Base-by-base conservation (phyloP, 1,140 invertebrate genomes). In the Panagrolaimus sp. region DNA sequence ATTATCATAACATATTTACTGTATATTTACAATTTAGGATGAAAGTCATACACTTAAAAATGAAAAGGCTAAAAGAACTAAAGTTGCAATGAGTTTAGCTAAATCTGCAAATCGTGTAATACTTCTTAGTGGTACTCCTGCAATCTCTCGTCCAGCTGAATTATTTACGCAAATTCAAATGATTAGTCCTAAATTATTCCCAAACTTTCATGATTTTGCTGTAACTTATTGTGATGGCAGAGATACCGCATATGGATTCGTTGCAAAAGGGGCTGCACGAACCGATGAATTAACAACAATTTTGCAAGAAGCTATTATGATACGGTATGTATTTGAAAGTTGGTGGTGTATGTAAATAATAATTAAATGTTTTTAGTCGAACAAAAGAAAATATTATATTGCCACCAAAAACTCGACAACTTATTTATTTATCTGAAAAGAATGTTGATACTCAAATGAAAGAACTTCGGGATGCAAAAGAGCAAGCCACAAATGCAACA, bases 41-140 rank as follows among this genome's bases (percentile, higher is more conserved):
- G 55, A 76, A 66, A 63, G 45, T 47, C 67, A 71, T 67, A 62
- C 71, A 63, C 55, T 79, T 9, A 65, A 70, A 69, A 72, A 79
- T 17, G n/a, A 48, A 17, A 74, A 75, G 32, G 69, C 80, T 7
- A 68, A 78, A 43, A 48, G 80, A 45, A 78, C 80, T 7, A 78
- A 76, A 43, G 79, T 72, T 6, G 80, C 80, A 8, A 73, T 63
- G 15, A 71, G 67, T 9, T 58, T 82, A 6, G 46, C 81, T 63
- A 81, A 76, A 62, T 67, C 43, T n/a, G 81, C 89, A 0, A 86
- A 86, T 64, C 87, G 91, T 21, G 86, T 91, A 0, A 86, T 98
- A 62, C 84, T 98, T 14, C 84, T 98, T 14, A 91, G 89, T 74
- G 96, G 96, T 43, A 98, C 96, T 0, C 96, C 96, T 0, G 94